These are phyloP conservation scores for Phengaris alcon DNA, from an alignment of 2,888 invertebrate genomes.

Conservation along the genomic window DNA sequence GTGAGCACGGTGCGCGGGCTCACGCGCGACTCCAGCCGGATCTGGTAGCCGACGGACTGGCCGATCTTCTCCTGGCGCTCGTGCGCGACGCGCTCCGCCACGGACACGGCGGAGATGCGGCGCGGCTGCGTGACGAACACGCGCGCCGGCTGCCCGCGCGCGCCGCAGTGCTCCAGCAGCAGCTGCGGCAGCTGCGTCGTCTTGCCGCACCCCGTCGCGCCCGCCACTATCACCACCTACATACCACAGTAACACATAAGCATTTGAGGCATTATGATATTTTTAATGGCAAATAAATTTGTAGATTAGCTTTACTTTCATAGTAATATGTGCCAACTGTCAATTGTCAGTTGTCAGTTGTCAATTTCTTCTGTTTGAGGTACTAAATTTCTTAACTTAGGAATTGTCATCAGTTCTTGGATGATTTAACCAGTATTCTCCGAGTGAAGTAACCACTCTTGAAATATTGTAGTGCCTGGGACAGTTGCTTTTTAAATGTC, in stretches of 20 bases:
- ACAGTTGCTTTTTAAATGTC: too few relatives aligned
- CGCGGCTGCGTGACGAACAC: slow-evolving; percentile 97
- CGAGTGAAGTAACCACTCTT: too few relatives aligned
- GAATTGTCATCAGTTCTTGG: too few relatives aligned
- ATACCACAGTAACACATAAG: background rate
- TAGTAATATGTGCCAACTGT: too few relatives aligned
- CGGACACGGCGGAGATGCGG: slow-evolving; percentile 92
- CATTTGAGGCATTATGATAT: background rate
- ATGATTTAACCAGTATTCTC: too few relatives aligned
- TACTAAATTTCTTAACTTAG: too few relatives aligned
- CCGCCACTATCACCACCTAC: slow-evolving; percentile 85
- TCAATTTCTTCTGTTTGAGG: too few relatives aligned
- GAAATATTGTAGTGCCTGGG: too few relatives aligned
- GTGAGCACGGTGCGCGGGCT: slow-evolving; percentile 89
- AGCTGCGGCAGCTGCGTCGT: slow-evolving; percentile 97
- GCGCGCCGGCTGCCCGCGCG: slow-evolving; percentile 82
- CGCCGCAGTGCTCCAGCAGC: slow-evolving; percentile 87
- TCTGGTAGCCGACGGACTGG: slow-evolving; percentile 91
- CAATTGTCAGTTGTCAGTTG: too few relatives aligned
- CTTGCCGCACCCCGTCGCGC: slow-evolving; percentile 96
- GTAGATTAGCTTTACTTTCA: too few relatives aligned
- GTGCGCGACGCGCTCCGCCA: slow-evolving; percentile 89
- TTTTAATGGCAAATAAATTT: too few relatives aligned
- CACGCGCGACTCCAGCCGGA: slow-evolving; percentile 91
- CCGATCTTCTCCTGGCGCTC: slow-evolving; percentile 86